phyloP scores from a whole-genome alignment of 2,113 vertebrate genomes.

The Phalacrocorax pelagicus region DNA sequence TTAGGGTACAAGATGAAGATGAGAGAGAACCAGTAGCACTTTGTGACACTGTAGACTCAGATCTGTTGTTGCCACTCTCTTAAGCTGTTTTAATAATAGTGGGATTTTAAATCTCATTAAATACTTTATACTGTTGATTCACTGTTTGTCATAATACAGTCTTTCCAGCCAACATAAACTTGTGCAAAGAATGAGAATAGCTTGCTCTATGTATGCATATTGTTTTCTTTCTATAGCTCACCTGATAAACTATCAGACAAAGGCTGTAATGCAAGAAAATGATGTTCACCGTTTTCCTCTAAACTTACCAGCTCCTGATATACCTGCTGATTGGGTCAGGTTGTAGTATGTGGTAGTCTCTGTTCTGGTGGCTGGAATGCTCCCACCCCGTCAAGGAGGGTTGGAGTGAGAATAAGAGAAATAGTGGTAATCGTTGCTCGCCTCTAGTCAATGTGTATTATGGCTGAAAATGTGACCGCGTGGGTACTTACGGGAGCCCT shows the following conservation, averaged over 20 bases:
- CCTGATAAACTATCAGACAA: not conserved
- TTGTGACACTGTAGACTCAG: not conserved
- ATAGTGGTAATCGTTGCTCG: not conserved
- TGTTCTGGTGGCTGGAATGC: not conserved
- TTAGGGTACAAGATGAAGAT: not conserved
- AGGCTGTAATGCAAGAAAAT: not conserved
- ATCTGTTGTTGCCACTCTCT: not conserved
- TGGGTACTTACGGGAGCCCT: not conserved
- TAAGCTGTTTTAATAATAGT: not conserved
- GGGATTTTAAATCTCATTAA: not conserved
- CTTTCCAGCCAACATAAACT: not conserved
- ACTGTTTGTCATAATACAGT: not conserved
- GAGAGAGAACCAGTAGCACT: not conserved
- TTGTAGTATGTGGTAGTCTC: not conserved
- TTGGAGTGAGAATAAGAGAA: not conserved
- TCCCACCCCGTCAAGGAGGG: not conserved
- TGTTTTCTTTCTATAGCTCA: not conserved
- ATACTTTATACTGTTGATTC: not conserved
- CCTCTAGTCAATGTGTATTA: not conserved
- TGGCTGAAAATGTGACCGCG: not conserved
- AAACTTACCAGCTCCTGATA: not conserved
- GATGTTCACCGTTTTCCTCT: not conserved
- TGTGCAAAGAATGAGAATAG: not conserved
- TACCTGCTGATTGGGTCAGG: not conserved
- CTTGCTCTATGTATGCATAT: not conserved